These are phyloP conservation scores for Aphelocoma coerulescens DNA, from an alignment of 2,113 vertebrate genomes.

Conservation along the genomic window DNA sequence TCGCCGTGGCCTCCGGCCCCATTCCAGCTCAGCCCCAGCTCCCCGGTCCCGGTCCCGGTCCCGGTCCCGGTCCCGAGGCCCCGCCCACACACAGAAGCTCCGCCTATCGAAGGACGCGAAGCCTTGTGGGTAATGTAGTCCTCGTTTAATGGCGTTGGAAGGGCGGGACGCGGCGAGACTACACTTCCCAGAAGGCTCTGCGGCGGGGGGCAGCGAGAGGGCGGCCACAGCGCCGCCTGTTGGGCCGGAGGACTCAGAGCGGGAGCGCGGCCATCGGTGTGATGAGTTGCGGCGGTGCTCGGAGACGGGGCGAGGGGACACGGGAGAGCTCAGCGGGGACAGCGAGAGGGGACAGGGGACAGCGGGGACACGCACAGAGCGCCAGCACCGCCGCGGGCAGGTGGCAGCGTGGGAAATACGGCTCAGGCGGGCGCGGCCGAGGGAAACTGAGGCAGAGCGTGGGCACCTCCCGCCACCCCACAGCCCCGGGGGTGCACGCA, in stretches of 20 bases:
- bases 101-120: accelerated
- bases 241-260: background rate
- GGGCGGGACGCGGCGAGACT: background rate
- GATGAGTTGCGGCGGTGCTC: background rate
- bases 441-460: background rate
- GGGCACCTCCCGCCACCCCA: background rate
- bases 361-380: background rate
- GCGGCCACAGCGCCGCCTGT: background rate
- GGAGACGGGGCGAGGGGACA: background rate
- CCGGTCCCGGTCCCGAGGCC: background rate
- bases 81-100: background rate
- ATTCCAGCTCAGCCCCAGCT: background rate
- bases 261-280: background rate
- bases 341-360: background rate
- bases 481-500: background rate
- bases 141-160: accelerated
- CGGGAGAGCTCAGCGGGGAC: background rate
- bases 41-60: background rate
- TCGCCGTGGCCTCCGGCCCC: background rate
- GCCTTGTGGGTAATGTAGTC: background rate
- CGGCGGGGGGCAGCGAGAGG: accelerated
- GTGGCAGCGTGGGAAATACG: background rate
- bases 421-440: background rate
- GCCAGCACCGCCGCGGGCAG: background rate
- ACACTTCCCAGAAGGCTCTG: background rate